Evolutionary conservation across 2,113 vertebrate genomes (phyloP).

Genomic region (Columba livia): DNA sequence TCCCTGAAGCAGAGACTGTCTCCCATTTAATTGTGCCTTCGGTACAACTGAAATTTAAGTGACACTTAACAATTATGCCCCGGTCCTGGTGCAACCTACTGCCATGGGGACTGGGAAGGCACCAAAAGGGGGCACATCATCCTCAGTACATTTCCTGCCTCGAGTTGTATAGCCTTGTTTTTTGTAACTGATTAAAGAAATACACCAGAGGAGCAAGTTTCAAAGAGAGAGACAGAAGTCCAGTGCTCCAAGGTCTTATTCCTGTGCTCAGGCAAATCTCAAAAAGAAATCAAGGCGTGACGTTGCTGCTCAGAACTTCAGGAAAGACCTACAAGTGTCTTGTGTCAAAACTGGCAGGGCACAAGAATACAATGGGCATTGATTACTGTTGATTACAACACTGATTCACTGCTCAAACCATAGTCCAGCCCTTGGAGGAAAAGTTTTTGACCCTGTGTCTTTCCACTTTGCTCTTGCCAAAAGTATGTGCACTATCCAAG

Average conservation of each 20-base stretch:
- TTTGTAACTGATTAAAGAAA: not conserved
- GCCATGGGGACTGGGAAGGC: not conserved
- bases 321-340: not conserved
- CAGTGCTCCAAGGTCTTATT: not conserved
- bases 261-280: not conserved
- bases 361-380: not conserved
- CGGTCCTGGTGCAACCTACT: not conserved
- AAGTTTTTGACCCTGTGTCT: not conserved
- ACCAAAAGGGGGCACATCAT: not conserved
- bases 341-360: not conserved
- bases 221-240: not conserved
- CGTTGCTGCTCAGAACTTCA: not conserved
- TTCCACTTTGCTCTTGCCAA: not conserved
- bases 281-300: not conserved
- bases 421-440: not conserved
- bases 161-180: not conserved
- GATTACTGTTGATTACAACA: not conserved
- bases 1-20: not conserved
- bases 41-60: not conserved
- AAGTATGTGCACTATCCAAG: not conserved
- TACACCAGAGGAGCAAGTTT: not conserved
- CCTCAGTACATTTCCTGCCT: not conserved
- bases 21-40: not conserved
- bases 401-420: not conserved
- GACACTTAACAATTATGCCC: not conserved